phyloP scores from a whole-genome alignment of 2,113 vertebrate genomes.

The Felis catus region DNA sequence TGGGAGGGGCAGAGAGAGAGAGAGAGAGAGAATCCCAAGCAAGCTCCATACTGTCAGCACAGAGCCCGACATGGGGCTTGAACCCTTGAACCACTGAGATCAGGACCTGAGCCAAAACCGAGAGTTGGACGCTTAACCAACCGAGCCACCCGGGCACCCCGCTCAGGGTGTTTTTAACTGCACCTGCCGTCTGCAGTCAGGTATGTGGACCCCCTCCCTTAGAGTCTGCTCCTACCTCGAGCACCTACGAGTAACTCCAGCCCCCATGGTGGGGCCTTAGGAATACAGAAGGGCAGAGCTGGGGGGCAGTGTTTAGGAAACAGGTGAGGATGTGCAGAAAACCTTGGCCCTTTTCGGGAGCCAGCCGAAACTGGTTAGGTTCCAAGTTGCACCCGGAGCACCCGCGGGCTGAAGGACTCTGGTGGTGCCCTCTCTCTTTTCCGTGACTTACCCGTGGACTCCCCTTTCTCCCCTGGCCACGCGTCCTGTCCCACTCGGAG shows the following conservation, averaged over 20 bases:
- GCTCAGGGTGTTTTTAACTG: not conserved
- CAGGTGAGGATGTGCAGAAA: not conserved
- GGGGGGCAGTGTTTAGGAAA: not conserved
- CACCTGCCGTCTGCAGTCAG: not conserved
- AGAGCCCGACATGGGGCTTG: no score
- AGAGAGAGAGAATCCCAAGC: no score
- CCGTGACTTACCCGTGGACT: not conserved
- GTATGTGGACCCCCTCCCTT: not conserved
- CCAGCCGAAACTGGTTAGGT: not conserved
- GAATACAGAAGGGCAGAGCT: not conserved
- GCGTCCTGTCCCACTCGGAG: not conserved
- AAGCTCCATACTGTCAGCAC: no score
- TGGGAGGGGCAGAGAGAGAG: no score
- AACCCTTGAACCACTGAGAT: no score
- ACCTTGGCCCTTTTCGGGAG: not conserved
- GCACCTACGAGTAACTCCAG: not conserved
- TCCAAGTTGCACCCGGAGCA: not conserved
- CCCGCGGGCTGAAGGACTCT: not conserved
- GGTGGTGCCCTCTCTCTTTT: not conserved
- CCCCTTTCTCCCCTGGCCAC: not conserved
- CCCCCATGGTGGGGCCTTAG: no score
- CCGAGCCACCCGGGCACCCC: no score
- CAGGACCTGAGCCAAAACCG: no score
- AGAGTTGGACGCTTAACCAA: no score
- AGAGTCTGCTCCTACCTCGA: not conserved